A percentile compares a stretch with the other conserved stretches of the same genome.
Evolutionary conservation across 2,113 vertebrate genomes (phyloP).

Genomic region (Melospiza melodia): DNA sequence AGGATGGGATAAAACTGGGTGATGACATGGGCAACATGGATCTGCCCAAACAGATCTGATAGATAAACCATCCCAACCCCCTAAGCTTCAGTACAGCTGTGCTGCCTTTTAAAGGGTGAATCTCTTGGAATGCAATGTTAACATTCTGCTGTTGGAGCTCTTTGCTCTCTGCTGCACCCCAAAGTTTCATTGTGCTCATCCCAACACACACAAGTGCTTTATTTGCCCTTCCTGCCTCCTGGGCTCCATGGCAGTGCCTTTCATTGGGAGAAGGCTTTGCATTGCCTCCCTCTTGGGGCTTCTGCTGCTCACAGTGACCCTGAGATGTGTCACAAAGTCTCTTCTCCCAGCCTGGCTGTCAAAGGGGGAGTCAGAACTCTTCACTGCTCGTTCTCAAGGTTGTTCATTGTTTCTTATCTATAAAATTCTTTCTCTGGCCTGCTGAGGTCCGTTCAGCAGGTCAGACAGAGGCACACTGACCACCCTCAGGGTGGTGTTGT

Average conservation of each 20-base stretch:
- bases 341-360: no score
- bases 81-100: background rate
- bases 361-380: no score
- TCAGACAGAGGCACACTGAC: no score
- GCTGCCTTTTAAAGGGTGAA: background rate
- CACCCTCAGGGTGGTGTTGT: no score
- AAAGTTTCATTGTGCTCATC: rapidly evolving
- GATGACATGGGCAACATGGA: no score
- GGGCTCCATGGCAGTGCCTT: rapidly evolving
- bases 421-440: no score
- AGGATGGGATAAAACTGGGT: background rate
- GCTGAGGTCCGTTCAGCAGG: no score
- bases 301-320: no score
- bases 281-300: no score
- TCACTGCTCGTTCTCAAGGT: no score
- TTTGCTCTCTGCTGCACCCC: background rate
- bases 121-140: background rate
- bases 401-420: no score
- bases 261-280: background rate
- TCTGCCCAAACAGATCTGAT: background rate
- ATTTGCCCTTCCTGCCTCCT: background rate
- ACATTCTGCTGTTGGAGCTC: background rate
- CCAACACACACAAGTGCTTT: background rate
- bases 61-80: background rate
- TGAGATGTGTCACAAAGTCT: no score